A percentile compares a stretch with the other conserved stretches of the same genome.
Conservation (phyloP, 2,113 vertebrate species). For the Emydocephalus ijimae region DNA sequence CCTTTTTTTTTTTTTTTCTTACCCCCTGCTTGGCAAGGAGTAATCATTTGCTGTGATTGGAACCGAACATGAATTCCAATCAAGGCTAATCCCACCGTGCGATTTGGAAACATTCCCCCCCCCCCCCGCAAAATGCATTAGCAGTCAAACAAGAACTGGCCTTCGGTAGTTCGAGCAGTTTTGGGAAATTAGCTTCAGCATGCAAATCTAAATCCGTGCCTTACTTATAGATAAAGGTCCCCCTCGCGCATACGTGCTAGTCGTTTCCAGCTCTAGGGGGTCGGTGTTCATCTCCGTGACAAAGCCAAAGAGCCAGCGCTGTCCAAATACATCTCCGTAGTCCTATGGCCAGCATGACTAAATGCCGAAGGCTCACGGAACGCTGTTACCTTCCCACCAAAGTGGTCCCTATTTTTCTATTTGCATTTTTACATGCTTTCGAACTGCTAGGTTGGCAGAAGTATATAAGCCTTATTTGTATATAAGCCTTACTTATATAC, state of each 20-base stretch:
- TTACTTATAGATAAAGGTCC: not conserved
- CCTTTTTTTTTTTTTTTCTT: not conserved
- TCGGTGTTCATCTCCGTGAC: too few relatives aligned
- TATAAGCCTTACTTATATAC: not conserved
- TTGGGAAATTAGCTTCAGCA: not conserved
- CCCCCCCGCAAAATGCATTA: not conserved
- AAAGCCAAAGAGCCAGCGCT: too few relatives aligned
- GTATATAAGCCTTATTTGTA: too few relatives aligned
- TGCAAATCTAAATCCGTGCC: not conserved
- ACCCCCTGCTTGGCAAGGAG: conserved; percentile 17
- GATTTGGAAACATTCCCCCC: conserved; percentile 5
- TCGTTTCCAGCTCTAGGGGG: too few relatives aligned
- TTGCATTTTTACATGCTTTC: too few relatives aligned
- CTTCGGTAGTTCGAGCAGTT: not conserved
- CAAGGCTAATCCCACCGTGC: conserved; percentile 16
- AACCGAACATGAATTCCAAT: conserved; percentile 25
- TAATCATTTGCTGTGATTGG: conserved; percentile 13
- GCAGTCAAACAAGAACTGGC: conserved; percentile 8
- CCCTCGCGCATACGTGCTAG: too few relatives aligned
- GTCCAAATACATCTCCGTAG: too few relatives aligned
- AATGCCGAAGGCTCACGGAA: too few relatives aligned
- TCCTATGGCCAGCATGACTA: too few relatives aligned
- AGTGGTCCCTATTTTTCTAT: too few relatives aligned
- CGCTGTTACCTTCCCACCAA: too few relatives aligned
- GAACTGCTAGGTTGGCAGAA: too few relatives aligned